Evolutionary conservation across 2,797 vertebrate species (phyloP).

Genomic region (Salmo trutta): DNA sequence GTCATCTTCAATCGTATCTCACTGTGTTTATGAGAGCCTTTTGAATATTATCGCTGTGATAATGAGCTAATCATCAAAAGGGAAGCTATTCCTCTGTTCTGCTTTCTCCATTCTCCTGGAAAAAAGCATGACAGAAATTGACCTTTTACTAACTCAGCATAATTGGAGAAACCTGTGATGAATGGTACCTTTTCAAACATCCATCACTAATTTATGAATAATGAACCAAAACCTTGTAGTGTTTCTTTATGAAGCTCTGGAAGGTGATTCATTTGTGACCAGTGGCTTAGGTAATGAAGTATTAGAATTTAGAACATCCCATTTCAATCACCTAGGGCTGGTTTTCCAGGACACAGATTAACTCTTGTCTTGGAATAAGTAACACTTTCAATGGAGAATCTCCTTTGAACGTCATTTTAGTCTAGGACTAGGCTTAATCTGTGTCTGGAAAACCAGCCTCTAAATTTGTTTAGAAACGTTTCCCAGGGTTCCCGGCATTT

Average conservation of each 20-base stretch:
- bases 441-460: background rate
- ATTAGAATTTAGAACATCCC: conserved; percentile 29
- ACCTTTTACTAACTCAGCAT: conserved; percentile 54
- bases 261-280: conserved; percentile 28
- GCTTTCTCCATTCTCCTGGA: conserved; percentile 25
- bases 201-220: conserved; percentile 51
- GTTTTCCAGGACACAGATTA: too few relatives aligned
- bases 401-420: too few relatives aligned
- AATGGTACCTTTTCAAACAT: conserved; percentile 55
- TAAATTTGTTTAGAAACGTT: background rate
- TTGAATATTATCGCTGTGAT: conserved; percentile 12
- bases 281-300: conserved; percentile 43
- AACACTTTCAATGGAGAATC: too few relatives aligned
- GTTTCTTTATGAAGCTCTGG: conserved; percentile 44
- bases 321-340: conserved; percentile 39
- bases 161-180: conserved; percentile 51
- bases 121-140: conserved; percentile 48
- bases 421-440: background rate
- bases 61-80: conserved; percentile 16
- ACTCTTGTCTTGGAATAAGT: too few relatives aligned
- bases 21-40: background rate
- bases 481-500: background rate
- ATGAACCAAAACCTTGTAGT: conserved; percentile 47
- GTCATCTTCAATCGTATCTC: background rate
- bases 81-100: background rate